Base-by-base conservation (phyloP, 2,113 vertebrate species). In the Poeciliopsis retropinna region DNA sequence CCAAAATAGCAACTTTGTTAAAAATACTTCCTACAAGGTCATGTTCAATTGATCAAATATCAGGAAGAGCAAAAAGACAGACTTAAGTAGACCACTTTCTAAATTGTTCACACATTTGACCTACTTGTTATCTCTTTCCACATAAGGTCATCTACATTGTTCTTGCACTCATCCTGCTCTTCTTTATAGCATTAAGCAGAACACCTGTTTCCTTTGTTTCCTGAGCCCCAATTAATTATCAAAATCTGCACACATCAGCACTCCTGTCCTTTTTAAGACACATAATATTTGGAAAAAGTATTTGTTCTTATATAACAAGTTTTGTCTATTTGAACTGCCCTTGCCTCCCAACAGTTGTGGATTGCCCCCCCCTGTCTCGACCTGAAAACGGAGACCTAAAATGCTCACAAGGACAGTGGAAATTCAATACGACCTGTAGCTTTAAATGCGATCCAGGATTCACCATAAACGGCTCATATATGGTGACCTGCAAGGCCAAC, bases 131-230 rank as follows among this genome's bases (percentile, higher is more conserved):
- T 41, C 28, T 17, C 28, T 44, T 47, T 44, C 14, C 27, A 11
- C 65, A 44, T 39, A 9, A 4, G 15, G 41, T 44, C 39, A 27
- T 67, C 14, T 11, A 44, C 39, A 44, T 67, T 41, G 37, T 44
- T 41, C 25, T 57, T 57, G 8, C 3, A 29, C 30, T 61, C 3
- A 27, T 1, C 22, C 19, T 30, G 68, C 2, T 9, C 34, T 70
- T 81, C 27, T 62, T 72, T 6, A 57, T 27, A 72, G 64, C 0
- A 54, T 61, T 7, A 32, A 8, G 22, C 32, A 9, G 3, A 9
- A 25, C 79, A 86, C 85, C 84, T 82, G 85, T 67, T 90, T 91
- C 88, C 87, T 76, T 34, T 3, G 34, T 75, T 87, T 89, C 87
- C 88, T 71, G 54, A 69, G 27, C 22, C 3, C 5, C 5, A 57